A percentile compares a stretch with the other conserved stretches of the same genome.
Evolutionary conservation across 2,888 invertebrate genomes (phyloP).

Genomic region (Rhogogaster chlorosoma): DNA sequence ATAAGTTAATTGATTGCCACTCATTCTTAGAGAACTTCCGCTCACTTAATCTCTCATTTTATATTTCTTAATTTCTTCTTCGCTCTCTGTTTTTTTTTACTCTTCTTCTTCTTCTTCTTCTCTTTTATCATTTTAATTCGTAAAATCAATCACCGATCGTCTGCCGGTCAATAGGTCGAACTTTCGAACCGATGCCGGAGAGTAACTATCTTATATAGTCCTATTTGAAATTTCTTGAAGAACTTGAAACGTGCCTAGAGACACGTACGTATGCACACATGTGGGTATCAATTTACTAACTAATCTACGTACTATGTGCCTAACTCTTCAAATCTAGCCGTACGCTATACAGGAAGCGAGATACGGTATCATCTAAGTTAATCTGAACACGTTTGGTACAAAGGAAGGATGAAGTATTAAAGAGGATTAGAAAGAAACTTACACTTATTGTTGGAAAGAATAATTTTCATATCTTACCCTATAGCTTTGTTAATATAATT

Average conservation of each 20-base stretch:
- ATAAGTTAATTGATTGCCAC: neutral
- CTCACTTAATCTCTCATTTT: conserved; percentile 50
- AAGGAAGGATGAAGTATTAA: neutral
- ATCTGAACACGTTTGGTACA: neutral
- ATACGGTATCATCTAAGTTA: neutral
- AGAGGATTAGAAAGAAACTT: neutral
- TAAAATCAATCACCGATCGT: conserved; percentile 54
- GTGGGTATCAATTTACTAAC: neutral
- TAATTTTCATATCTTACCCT: too few species aligned
- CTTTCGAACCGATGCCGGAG: conserved; percentile 25
- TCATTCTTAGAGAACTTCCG: neutral
- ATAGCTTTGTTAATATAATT: neutral
- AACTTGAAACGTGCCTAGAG: neutral
- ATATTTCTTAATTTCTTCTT: neutral
- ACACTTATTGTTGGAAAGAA: too few species aligned
- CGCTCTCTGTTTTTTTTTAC: conserved; percentile 16
- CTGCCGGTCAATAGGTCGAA: conserved; percentile 27
- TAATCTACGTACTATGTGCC: neutral
- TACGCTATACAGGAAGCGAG: neutral
- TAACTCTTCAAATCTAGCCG: neutral
- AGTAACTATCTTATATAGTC: neutral
- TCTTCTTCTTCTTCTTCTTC: neutral
- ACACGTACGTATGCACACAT: neutral
- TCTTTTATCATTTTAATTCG: conserved; percentile 54
- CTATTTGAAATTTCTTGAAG: conserved; percentile 4